Conservation (phyloP, 2,797 vertebrate species). For the Tympanoctomys barrerae region DNA sequence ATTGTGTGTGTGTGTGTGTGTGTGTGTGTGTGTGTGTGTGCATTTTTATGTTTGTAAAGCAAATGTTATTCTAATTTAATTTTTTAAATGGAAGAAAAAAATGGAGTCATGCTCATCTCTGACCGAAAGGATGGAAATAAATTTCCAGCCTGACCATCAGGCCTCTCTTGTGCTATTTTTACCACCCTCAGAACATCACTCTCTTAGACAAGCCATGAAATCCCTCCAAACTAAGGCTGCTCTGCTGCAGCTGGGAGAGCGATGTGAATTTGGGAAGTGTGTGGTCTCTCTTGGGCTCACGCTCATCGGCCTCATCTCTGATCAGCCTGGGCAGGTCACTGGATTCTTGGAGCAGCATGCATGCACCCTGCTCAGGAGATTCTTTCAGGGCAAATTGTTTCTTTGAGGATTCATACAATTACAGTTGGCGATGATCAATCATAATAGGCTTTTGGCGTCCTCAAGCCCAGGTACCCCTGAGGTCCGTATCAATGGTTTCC, state of each 20-base stretch:
- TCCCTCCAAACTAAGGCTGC: too few relatives aligned
- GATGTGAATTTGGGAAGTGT: background rate
- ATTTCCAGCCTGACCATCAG: background rate
- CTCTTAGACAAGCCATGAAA: background rate
- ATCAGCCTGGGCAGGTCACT: rapidly evolving
- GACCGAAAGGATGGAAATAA: too few relatives aligned
- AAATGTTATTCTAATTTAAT: background rate
- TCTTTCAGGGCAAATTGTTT: background rate
- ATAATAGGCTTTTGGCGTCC: slow-evolving; percentile 20
- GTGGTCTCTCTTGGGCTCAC: background rate
- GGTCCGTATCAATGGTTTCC: background rate
- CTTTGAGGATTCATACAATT: slow-evolving; percentile 6
- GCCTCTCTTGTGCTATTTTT: background rate
- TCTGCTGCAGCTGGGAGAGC: rapidly evolving
- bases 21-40: too few relatives aligned
- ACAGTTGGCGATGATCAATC: background rate
- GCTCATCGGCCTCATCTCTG: rapidly evolving
- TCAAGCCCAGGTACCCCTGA: background rate
- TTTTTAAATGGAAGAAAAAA: background rate
- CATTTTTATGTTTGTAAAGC: background rate
- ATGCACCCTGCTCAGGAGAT: rapidly evolving
- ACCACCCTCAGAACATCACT: background rate
- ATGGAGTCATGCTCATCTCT: background rate
- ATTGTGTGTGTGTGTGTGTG: background rate
- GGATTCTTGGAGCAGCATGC: background rate